These are phyloP conservation scores for Pardalotus punctatus DNA, from an alignment of 2,113 vertebrate species.

Conservation along the genomic window DNA sequence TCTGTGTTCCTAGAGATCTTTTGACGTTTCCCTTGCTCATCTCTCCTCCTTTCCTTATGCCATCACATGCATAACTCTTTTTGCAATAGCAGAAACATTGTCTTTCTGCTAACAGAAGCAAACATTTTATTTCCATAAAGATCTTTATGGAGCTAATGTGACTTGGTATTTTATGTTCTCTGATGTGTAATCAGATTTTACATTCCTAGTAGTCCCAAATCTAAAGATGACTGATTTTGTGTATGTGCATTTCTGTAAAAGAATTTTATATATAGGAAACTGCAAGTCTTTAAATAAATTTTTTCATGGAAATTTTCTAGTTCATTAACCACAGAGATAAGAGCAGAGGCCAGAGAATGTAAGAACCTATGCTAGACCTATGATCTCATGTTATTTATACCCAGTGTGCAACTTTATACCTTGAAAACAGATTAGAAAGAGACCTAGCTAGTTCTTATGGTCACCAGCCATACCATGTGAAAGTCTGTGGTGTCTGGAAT, in stretches of 20 bases:
- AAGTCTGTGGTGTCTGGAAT: not conserved
- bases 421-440: not conserved
- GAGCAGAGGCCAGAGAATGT: not conserved
- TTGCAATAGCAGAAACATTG: not conserved
- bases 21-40: not conserved
- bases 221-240: not conserved
- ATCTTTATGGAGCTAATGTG: not conserved
- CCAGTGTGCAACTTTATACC: not conserved
- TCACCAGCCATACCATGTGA: not conserved
- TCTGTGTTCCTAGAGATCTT: not conserved
- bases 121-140: not conserved
- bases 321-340: not conserved
- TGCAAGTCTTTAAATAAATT: not conserved
- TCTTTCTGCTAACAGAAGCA: not conserved
- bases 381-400: slow-evolving; percentile 35
- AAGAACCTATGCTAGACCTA: not conserved
- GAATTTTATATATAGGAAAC: not conserved
- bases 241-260: not conserved
- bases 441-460: not conserved
- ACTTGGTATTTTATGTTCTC: not conserved
- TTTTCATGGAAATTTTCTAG: not conserved
- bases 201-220: not conserved
- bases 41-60: not conserved
- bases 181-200: not conserved
- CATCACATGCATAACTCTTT: not conserved